These are phyloP conservation scores for Scelioninae gen. 1 DNA, from an alignment of 2,888 invertebrate species.

Conservation along the genomic window DNA sequence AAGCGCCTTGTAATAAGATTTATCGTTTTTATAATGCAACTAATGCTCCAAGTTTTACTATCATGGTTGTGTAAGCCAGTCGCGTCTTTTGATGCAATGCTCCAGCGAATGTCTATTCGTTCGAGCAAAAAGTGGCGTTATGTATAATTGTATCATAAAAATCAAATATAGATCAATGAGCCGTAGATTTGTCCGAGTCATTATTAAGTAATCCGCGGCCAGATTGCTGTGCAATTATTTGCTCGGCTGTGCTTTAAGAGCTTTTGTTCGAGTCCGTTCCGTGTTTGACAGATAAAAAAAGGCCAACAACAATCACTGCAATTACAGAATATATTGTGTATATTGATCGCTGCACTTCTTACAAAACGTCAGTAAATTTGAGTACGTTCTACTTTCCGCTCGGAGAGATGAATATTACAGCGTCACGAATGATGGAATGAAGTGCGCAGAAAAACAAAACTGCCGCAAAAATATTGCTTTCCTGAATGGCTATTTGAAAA, in stretches of 20 bases:
- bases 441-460: constrained; percentile 48
- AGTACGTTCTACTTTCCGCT: constrained; percentile 54
- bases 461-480: constrained; percentile 32
- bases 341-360: constrained; percentile 52
- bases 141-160: constrained; percentile 48
- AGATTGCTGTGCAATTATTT: constrained; percentile 54
- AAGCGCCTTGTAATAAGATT: constrained; percentile 53
- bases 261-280: constrained; percentile 50
- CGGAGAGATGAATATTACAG: constrained; percentile 50
- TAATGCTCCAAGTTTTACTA: constrained; percentile 21
- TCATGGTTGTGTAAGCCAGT: constrained; percentile 20
- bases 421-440: constrained; percentile 41
- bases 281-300: constrained; percentile 32
- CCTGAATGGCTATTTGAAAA: constrained; percentile 38
- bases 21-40: constrained; percentile 45
- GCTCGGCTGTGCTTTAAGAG: constrained; percentile 36
- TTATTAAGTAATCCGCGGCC: constrained; percentile 45
- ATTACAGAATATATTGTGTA: constrained; percentile 55
- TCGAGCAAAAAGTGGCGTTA: constrained; percentile 21
- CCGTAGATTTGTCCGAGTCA: constrained; percentile 49
- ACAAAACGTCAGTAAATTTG: constrained; percentile 55
- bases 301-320: constrained; percentile 33
- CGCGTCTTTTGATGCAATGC: constrained; percentile 30
- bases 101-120: constrained; percentile 2
- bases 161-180: constrained; percentile 48